These are phyloP conservation scores for Apantesis nais DNA, from an alignment of 2,888 invertebrate species.

Conservation along the genomic window DNA sequence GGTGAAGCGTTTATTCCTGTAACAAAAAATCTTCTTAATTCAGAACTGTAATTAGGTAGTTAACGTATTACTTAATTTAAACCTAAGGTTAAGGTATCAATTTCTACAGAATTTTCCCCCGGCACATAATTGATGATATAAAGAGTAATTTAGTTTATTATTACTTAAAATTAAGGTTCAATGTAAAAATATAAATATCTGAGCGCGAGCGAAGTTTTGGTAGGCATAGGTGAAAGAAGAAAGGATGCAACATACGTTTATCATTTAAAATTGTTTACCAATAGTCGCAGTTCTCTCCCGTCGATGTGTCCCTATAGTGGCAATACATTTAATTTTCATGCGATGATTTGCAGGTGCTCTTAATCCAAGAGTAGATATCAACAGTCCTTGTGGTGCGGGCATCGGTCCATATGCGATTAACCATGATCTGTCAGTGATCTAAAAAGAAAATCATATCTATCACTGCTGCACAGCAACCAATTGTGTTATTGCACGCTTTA, in stretches of 20 bases:
- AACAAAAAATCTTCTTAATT: slow-evolving; percentile 39
- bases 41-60: not conserved
- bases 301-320: slow-evolving; percentile 71
- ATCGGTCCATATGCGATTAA: slow-evolving; percentile 67
- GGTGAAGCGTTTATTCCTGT: slow-evolving; percentile 68
- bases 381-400: slow-evolving; percentile 69
- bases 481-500: no score
- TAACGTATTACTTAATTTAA: not conserved
- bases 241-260: not conserved
- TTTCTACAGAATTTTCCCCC: not conserved
- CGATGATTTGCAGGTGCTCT: slow-evolving; percentile 66
- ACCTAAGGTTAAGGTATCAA: no score
- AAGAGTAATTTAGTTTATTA: not conserved
- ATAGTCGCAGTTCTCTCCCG: slow-evolving; percentile 73
- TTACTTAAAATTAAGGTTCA: not conserved
- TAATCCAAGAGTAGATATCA: slow-evolving; percentile 72
- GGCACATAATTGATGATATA: not conserved
- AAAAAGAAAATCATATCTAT: slow-evolving; percentile 20
- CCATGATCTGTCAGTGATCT: slow-evolving; percentile 73
- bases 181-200: not conserved
- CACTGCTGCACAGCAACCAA: not conserved
- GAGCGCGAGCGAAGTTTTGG: not conserved
- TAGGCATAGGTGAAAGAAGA: not conserved
- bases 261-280: slow-evolving; percentile 54
- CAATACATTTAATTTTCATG: slow-evolving; percentile 76